Evolutionary conservation across 2,888 invertebrate genomes (phyloP).

Genomic region (Nemotelus nigrinus): DNA sequence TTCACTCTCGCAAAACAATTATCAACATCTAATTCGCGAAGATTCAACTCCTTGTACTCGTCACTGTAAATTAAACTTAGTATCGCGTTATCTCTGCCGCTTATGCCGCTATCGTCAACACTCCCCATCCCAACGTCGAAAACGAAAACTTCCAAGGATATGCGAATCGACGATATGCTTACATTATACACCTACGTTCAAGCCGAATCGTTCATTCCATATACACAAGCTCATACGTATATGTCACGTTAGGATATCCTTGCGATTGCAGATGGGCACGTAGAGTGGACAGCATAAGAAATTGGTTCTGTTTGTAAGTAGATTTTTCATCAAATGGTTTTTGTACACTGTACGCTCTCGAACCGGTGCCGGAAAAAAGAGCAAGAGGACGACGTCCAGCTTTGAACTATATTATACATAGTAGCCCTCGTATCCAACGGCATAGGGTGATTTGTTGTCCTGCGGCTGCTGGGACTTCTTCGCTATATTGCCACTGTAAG

Average conservation of each 20-base stretch:
- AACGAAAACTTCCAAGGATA: slow-evolving; percentile 40
- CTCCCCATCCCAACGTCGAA: slow-evolving; percentile 11
- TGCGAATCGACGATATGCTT: slow-evolving; percentile 43
- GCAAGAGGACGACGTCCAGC: slow-evolving; percentile 21
- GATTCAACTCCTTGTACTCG: neutral
- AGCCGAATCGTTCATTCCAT: neutral
- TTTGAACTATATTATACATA: slow-evolving; percentile 6
- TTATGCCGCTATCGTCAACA: slow-evolving; percentile 13
- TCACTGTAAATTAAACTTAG: slow-evolving; percentile 30
- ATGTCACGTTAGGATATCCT: slow-evolving; percentile 46
- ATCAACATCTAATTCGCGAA: too few relatives aligned
- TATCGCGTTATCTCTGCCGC: slow-evolving; percentile 36
- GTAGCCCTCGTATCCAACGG: slow-evolving; percentile 32
- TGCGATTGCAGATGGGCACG: slow-evolving; percentile 52
- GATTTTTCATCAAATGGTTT: slow-evolving; percentile 56
- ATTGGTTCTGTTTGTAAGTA: slow-evolving; percentile 56
- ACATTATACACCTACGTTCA: slow-evolving; percentile 41
- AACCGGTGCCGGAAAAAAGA: neutral
- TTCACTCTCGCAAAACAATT: too few relatives aligned
- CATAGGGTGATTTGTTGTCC: slow-evolving; percentile 51
- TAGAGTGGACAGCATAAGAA: slow-evolving; percentile 56
- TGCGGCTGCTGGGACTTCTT: slow-evolving; percentile 47
- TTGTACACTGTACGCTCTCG: slow-evolving; percentile 46
- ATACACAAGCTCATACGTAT: slow-evolving; percentile 28
- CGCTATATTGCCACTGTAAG: neutral